Conservation (phyloP, 2,113 vertebrate species). For the Polypterus bichir region DNA sequence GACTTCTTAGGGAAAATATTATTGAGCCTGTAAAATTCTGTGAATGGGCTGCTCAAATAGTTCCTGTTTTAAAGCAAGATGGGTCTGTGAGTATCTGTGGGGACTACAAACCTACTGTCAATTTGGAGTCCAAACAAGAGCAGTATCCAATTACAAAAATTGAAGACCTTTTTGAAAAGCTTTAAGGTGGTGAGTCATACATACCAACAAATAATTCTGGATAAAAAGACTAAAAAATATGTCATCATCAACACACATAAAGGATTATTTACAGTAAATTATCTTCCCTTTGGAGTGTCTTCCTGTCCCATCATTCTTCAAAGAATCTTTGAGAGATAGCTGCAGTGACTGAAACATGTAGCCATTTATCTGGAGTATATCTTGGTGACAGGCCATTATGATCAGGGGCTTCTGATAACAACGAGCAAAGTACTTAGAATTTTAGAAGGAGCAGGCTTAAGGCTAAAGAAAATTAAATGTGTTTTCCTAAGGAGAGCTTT, state of each 20-base stretch:
- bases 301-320: slow-evolving; percentile 24
- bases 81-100: slow-evolving; percentile 5
- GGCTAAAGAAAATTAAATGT: slow-evolving; percentile 5
- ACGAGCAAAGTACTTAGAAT: background rate
- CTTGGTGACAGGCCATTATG: slow-evolving; percentile 7
- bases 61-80: slow-evolving; percentile 10
- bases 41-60: slow-evolving; percentile 13
- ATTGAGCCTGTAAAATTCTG: slow-evolving; percentile 6
- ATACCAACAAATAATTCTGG: slow-evolving; percentile 18
- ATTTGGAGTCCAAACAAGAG: slow-evolving; percentile 13
- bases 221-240: slow-evolving; percentile 13
- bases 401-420: slow-evolving; percentile 2
- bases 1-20: slow-evolving; percentile 3
- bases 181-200: slow-evolving; percentile 16
- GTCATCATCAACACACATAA: slow-evolving; percentile 19
- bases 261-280: slow-evolving; percentile 12
- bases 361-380: slow-evolving; percentile 20
- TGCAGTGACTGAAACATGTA: slow-evolving; percentile 2
- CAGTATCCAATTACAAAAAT: slow-evolving; percentile 19
- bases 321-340: slow-evolving; percentile 12
- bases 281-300: slow-evolving; percentile 12
- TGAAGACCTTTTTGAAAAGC: slow-evolving; percentile 11
- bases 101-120: slow-evolving; percentile 21
- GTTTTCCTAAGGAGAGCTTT: slow-evolving; percentile 5
- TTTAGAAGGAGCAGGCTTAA: slow-evolving; percentile 3